phyloP scores from a whole-genome alignment of 2,888 invertebrate species.

The Eristalis tenax region DNA sequence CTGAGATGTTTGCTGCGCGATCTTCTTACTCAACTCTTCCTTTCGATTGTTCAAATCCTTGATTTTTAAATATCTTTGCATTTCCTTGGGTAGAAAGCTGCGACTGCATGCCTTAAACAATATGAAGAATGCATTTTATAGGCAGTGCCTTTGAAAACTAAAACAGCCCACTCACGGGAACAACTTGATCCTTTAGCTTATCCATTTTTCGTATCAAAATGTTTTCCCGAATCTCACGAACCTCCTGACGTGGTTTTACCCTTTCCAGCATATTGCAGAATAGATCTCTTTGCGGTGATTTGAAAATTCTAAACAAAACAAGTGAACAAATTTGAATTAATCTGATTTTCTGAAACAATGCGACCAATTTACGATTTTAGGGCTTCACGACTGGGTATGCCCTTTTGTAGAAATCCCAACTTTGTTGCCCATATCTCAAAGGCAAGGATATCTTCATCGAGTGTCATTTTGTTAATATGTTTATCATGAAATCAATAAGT shows the following conservation, averaged over 20 bases:
- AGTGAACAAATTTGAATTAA: too few species aligned
- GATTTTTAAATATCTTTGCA: conserved; percentile 77
- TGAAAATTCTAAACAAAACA: conserved; percentile 76
- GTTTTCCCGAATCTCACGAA: conserved; percentile 77
- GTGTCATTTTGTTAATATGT: conserved; percentile 54
- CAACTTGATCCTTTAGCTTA: conserved; percentile 75
- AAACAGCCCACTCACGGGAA: conserved; percentile 74
- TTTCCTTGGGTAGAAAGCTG: conserved; percentile 76
- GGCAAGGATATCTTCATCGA: conserved; percentile 74
- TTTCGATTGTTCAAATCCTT: conserved; percentile 75
- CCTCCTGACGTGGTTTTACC: conserved; percentile 77
- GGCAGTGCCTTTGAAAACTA: not conserved
- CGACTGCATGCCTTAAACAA: conserved; percentile 73
- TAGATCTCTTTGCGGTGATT: conserved; percentile 77
- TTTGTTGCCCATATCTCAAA: conserved; percentile 78
- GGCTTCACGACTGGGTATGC: conserved; percentile 77
- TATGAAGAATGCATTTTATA: not conserved
- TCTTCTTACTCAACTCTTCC: conserved; percentile 65
- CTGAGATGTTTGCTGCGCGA: conserved; percentile 74
- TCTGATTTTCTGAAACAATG: not conserved
- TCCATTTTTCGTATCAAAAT: conserved; percentile 77
- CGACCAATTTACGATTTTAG: conserved; percentile 77
- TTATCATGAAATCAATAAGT: not conserved
- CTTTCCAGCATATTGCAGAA: conserved; percentile 77
- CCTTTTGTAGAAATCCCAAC: conserved; percentile 76